Base-by-base conservation (phyloP, 2,797 vertebrate species). In the Acrossocheilus wenchowensis region DNA sequence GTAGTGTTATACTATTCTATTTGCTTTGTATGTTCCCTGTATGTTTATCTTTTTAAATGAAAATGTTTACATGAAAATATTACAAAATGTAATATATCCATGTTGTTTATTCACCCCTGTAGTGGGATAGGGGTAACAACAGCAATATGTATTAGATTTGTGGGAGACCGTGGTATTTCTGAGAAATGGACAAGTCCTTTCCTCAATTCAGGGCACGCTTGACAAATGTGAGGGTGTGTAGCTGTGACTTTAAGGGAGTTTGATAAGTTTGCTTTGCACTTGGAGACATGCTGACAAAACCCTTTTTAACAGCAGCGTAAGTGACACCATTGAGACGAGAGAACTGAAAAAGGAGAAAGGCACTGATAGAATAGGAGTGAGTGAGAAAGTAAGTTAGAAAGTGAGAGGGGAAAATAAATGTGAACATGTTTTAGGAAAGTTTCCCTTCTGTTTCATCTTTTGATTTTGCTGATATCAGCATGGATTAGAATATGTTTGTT, bases 391-490 rank as follows among this genome's bases (percentile, higher is more conserved):
- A 15, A 43, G 68, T 48, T 5, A 62, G 41, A 57, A 73, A 69
- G 21, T 34, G 41, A 77, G 72, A 79, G 57, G 36, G 54, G 36
- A 2, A 82, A 72, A 41, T 43, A 92, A 87, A 93, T 83, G 78
- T 69, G 72, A 86, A 88, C 87, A 74, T 87, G 83, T 93, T 93
- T 89, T 48, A 82, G 82, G 85, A 54, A 82, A 88, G 81, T 87
- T 91, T 91, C 81, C 89, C 88, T 92, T 90, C 92, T 91, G 86
- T 93, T 93, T 95, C 91, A 93, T 94, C 91, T 93, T 89, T 78
- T 26, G 83, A 91, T 92, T 94, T 90, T 82, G 93, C 94, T 94
- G 93, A 95, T 92, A 93, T 95, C 94, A 94, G 94, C 94, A 92
- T 2, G 91, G 92, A 94, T 94, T 93, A 92, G 92, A 91, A 89